Percentiles rank a stretch among this genome's conserved stretches.
Conservation (phyloP, 2,888 invertebrate genomes). For the Catocala nupta region DNA sequence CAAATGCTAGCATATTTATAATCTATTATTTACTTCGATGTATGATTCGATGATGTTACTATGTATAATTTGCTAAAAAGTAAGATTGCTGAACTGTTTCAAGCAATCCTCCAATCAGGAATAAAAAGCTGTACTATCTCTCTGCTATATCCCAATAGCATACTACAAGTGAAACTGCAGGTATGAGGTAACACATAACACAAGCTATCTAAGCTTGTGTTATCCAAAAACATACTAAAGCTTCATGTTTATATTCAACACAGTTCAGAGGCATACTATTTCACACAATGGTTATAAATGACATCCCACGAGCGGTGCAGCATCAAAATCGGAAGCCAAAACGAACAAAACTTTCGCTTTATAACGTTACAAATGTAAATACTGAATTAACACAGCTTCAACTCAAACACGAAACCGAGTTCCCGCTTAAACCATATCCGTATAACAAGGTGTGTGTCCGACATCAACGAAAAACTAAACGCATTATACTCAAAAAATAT, state of each 20-base stretch:
- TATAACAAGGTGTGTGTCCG: slow-evolving; percentile 25
- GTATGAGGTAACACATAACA: too few relatives aligned
- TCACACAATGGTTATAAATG: neutral
- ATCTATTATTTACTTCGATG: too few relatives aligned
- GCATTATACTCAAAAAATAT: slow-evolving; percentile 32
- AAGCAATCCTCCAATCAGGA: too few relatives aligned
- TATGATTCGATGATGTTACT: too few relatives aligned
- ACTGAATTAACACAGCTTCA: slow-evolving; percentile 29
- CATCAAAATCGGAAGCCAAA: slow-evolving; percentile 18
- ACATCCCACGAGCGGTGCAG: slow-evolving; percentile 1
- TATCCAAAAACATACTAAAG: too few relatives aligned
- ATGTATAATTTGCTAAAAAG: too few relatives aligned
- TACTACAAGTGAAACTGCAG: too few relatives aligned
- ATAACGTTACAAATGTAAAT: slow-evolving; percentile 32
- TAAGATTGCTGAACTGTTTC: too few relatives aligned
- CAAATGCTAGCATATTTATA: too few relatives aligned
- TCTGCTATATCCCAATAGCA: too few relatives aligned
- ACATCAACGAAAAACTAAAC: slow-evolving; percentile 36
- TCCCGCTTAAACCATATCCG: slow-evolving; percentile 17
- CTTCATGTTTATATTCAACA: neutral
- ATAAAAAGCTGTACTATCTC: too few relatives aligned
- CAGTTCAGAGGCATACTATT: neutral
- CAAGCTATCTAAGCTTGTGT: too few relatives aligned
- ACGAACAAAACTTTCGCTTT: slow-evolving; percentile 19
- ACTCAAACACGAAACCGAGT: slow-evolving; percentile 17